Conservation (phyloP, 2,888 invertebrate genomes). For the Xestia ashworthii region DNA sequence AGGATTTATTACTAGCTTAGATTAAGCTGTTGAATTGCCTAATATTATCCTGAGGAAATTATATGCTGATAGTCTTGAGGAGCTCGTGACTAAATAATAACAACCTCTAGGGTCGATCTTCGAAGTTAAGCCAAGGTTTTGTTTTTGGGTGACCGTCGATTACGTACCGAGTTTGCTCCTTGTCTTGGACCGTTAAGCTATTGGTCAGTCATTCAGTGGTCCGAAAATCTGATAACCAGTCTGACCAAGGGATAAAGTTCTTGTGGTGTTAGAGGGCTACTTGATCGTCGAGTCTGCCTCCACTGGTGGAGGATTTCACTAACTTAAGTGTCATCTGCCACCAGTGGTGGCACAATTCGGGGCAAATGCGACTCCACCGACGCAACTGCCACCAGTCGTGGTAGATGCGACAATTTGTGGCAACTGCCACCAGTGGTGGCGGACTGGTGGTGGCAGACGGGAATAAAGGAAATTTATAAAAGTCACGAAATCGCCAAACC, state of each 20-base stretch:
- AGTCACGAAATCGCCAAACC: too few relatives aligned
- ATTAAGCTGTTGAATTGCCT: constrained; percentile 26
- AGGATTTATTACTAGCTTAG: constrained; percentile 29
- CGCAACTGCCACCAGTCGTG: too few relatives aligned
- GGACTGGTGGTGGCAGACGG: too few relatives aligned
- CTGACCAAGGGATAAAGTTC: background rate
- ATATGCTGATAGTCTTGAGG: background rate
- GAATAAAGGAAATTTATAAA: too few relatives aligned
- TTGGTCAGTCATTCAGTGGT: background rate
- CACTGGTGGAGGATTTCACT: too few relatives aligned
- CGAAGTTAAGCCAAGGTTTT: background rate
- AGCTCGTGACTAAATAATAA: background rate
- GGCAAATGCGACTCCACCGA: too few relatives aligned
- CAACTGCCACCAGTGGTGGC: too few relatives aligned
- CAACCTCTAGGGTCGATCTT: background rate
- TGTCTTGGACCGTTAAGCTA: background rate
- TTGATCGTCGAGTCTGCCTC: too few relatives aligned
- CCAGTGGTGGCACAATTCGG: too few relatives aligned
- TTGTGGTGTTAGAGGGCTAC: too few relatives aligned
- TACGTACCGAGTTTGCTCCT: background rate
- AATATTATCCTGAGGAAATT: constrained; percentile 7
- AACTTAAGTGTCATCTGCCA: too few relatives aligned
- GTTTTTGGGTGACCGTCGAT: background rate
- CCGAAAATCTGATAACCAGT: background rate
- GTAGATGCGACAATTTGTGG: too few relatives aligned